Base-by-base conservation (phyloP, 2,113 vertebrate genomes). In the Xiphophorus couchianus region DNA sequence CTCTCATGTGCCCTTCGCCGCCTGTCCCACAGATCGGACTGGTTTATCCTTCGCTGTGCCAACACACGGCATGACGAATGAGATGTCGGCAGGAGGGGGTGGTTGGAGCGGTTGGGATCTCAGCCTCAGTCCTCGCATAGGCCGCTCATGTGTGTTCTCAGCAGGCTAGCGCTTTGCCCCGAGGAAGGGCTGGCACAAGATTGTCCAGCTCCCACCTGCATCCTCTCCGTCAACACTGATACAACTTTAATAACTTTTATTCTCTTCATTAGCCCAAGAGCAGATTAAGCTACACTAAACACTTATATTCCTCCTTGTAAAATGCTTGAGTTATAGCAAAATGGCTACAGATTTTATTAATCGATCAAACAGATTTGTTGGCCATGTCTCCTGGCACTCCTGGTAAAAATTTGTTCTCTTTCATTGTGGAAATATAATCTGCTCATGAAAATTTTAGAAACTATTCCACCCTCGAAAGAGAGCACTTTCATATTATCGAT, bases 121-220 rank as follows among this genome's bases (percentile, higher is more conserved):
- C 65, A 37, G 90, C 77, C 85, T 78, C 62, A 33, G 89, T 77
- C 85, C 84, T 86, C 82, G 76, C 81, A 71, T 75, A 86, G 91
- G 86, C 88, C 72, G 54, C 81, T 89, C 92, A 88, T 88, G 90
- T 90, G 89, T 92, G 90, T 87, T 84, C 90, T 93, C 92, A 91
- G 93, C 89, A 84, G 91, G 90, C 71, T 82, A 27, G 51, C 22
- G 66, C 78, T 86, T 76, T 81, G 90, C 89, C 91, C 90, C 69
- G 79, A 83, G 89, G 88, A 86, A 88, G 9, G 76, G 83, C 86
- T 92, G 90, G 91, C 89, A 81, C 42, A 3, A 78, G 72, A 83
- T 73, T 44, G 77, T 68, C 68, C 80, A 30, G 58, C 72, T 80
- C 82, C 81, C 80, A 85, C 79, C 76, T 89, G 88, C 78, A 87